phyloP scores from a whole-genome alignment of 1,140 invertebrate species.

The Brachionus rotundiformis region DNA sequence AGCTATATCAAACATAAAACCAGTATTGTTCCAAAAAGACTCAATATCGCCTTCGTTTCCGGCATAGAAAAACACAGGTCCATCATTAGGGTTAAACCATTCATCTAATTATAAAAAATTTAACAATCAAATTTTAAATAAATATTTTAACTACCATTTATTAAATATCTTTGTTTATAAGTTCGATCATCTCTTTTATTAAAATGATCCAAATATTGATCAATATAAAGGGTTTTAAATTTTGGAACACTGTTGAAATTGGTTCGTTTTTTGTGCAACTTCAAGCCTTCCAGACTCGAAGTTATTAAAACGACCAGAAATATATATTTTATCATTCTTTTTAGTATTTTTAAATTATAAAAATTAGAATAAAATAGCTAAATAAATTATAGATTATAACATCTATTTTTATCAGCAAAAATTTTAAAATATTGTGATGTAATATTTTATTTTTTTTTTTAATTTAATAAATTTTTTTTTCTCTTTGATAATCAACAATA shows the following conservation, averaged over 20 bases:
- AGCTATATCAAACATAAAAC: constrained; percentile 90
- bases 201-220: constrained; percentile 51
- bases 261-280: constrained; percentile 5
- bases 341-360: neutral
- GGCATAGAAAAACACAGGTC: constrained; percentile 91
- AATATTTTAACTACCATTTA: constrained; percentile 48
- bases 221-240: constrained; percentile 41
- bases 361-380: neutral
- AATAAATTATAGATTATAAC: constrained; percentile 26
- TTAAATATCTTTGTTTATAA: constrained; percentile 29
- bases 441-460: neutral
- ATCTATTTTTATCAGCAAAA: constrained; percentile 11
- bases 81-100: constrained; percentile 57
- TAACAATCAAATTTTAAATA: neutral
- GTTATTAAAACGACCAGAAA: neutral
- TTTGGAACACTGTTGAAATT: neutral
- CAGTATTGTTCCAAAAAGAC: constrained; percentile 86
- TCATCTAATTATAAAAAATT: constrained; percentile 26
- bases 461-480: constrained; percentile 31
- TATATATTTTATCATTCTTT: constrained; percentile 22
- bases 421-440: neutral
- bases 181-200: constrained; percentile 49
- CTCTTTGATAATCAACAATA: constrained; percentile 58
- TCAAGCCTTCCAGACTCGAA: constrained; percentile 21
- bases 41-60: constrained; percentile 94